phyloP scores from a whole-genome alignment of 2,797 vertebrate species.

The Notolepis coatsorum region DNA sequence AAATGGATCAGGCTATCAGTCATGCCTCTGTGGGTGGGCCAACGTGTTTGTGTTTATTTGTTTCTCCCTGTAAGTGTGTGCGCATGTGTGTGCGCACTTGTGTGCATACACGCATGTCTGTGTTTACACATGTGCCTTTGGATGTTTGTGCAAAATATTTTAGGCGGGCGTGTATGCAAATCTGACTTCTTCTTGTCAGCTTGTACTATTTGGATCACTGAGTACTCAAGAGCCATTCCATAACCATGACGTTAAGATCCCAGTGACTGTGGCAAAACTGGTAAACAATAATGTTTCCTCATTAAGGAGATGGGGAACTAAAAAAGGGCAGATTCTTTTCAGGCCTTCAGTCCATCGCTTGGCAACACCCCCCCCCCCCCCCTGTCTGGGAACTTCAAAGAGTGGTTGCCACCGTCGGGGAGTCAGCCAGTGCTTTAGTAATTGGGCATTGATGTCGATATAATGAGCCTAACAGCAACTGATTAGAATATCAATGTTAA shows the following conservation, averaged over 20 bases:
- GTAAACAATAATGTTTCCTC: neutral
- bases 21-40: slow-evolving; percentile 46
- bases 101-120: slow-evolving; percentile 1
- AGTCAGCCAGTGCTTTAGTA: slow-evolving; percentile 3
- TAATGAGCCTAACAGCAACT: slow-evolving; percentile 2
- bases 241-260: neutral
- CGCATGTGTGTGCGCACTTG: slow-evolving; percentile 53
- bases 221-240: slow-evolving; percentile 30
- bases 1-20: slow-evolving; percentile 79
- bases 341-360: neutral
- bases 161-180: neutral
- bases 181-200: neutral
- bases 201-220: too few species aligned
- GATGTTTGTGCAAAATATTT: slow-evolving; percentile 6
- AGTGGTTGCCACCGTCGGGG: slow-evolving; percentile 2
- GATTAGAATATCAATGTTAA: slow-evolving; percentile 23
- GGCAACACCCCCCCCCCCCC: too few species aligned
- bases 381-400: neutral
- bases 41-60: slow-evolving; percentile 36
- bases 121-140: neutral
- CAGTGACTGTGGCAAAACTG: neutral
- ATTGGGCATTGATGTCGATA: slow-evolving; percentile 14
- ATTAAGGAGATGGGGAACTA: slow-evolving; percentile 1
- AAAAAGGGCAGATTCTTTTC: neutral
- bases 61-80: slow-evolving; percentile 31